These are phyloP conservation scores for Porites lutea DNA, from an alignment of 64 coral and sea anemone genomes.

Conservation along the genomic window DNA sequence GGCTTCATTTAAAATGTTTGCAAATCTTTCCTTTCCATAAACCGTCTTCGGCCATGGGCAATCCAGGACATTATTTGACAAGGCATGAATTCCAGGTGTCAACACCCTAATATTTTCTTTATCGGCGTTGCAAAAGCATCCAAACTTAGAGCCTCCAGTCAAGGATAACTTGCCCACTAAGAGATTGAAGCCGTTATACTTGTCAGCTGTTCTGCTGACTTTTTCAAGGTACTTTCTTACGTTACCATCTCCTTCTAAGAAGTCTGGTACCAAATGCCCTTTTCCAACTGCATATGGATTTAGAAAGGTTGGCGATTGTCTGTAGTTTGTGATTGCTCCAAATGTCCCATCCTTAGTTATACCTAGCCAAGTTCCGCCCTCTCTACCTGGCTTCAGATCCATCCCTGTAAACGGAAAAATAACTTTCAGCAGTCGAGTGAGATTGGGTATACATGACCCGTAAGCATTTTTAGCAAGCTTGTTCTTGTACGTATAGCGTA, in stretches of 20 bases:
- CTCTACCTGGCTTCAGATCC: slow-evolving; percentile 81
- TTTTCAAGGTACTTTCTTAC: slow-evolving; percentile 47
- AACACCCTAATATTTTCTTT: slow-evolving; percentile 48
- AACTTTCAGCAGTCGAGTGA: not conserved
- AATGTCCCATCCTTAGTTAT: slow-evolving; percentile 77
- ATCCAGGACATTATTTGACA: slow-evolving; percentile 82
- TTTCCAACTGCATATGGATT: slow-evolving; percentile 63
- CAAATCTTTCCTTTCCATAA: slow-evolving; percentile 80
- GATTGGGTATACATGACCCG: no score
- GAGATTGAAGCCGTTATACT: slow-evolving; percentile 92
- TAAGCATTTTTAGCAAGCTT: no score
- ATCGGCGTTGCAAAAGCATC: slow-evolving; percentile 90
- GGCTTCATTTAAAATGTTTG: slow-evolving; percentile 56
- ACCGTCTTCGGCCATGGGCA: slow-evolving; percentile 85
- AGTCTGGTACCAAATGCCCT: slow-evolving; percentile 80
- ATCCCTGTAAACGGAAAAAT: slow-evolving; percentile 45
- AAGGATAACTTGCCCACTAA: slow-evolving; percentile 73
- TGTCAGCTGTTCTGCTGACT: slow-evolving; percentile 34
- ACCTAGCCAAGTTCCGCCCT: slow-evolving; percentile 92
- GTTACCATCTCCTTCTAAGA: slow-evolving; percentile 69
- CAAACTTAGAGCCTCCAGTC: slow-evolving; percentile 52
- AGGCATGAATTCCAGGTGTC: slow-evolving; percentile 78
- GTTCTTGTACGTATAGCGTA: no score
- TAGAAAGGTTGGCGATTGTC: slow-evolving; percentile 55
- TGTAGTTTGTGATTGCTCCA: slow-evolving; percentile 88